A percentile compares a stretch with the other conserved stretches of the same genome.
Conservation (phyloP, 2,888 invertebrate species). For the Acanthosepion lycidas region DNA sequence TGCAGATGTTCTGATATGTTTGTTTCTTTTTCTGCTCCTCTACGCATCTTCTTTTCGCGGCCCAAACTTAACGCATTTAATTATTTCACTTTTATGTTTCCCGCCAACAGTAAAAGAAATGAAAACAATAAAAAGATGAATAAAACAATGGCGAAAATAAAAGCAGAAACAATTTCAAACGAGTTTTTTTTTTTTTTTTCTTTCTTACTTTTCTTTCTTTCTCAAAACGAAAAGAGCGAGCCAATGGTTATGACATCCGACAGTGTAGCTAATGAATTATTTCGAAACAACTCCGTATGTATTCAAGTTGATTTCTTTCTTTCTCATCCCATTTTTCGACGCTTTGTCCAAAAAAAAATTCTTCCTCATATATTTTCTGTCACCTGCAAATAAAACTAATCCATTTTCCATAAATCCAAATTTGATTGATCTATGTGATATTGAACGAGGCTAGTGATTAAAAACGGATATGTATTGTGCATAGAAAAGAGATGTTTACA, state of each 20-base stretch:
- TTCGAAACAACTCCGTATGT: neutral
- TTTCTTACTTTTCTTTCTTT: no score
- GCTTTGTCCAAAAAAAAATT: neutral
- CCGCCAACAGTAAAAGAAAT: no score
- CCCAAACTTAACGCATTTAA: no score
- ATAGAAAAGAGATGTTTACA: constrained; percentile 3
- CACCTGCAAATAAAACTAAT: constrained; percentile 1
- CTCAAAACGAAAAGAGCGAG: neutral
- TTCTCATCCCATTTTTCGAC: neutral
- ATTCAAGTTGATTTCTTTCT: neutral
- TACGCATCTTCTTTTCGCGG: no score
- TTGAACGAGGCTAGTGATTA: neutral
- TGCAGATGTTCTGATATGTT: no score
- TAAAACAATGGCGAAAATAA: no score
- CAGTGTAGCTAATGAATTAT: neutral
- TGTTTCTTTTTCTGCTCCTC: no score
- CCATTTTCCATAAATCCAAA: neutral
- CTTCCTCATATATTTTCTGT: neutral
- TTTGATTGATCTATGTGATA: constrained; percentile 16
- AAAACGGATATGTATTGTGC: neutral
- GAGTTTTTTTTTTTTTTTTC: neutral
- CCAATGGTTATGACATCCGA: neutral
- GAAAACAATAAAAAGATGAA: no score
- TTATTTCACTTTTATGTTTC: no score
- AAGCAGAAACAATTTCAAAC: neutral